These are phyloP conservation scores for Tribolium madens DNA, from an alignment of 1,140 invertebrate genomes.

Conservation along the genomic window DNA sequence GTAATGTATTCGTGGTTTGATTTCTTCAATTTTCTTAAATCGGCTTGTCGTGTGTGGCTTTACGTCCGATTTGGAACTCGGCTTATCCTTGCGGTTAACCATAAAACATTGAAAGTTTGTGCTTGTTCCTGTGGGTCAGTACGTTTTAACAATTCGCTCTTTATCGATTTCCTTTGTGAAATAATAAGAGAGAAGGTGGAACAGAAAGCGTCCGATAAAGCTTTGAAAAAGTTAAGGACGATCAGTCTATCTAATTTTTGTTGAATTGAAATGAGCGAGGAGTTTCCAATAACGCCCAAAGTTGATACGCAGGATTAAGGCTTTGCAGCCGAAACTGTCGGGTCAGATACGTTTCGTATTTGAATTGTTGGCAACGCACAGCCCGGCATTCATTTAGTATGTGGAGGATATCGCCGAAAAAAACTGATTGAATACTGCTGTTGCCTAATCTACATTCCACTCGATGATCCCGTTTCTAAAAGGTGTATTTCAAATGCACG, in stretches of 20 bases:
- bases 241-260: conserved; percentile 24
- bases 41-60: no score
- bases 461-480: conserved; percentile 31
- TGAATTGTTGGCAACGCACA: conserved; percentile 21
- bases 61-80: no score
- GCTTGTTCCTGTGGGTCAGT: background rate
- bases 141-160: background rate
- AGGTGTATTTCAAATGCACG: conserved; percentile 25
- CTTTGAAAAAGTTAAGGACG: conserved; percentile 14
- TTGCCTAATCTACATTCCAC: conserved; percentile 37
- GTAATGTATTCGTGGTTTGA: no score
- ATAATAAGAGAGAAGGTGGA: background rate
- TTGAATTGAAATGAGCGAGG: conserved; percentile 33
- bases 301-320: conserved; percentile 33
- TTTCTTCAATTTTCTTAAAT: no score
- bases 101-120: background rate
- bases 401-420: conserved; percentile 5
- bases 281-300: conserved; percentile 24
- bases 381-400: conserved; percentile 22
- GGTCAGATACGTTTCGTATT: conserved; percentile 27
- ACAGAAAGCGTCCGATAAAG: background rate
- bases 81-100: background rate
- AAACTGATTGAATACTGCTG: conserved; percentile 36
- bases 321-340: conserved; percentile 26
- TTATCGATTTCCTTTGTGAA: background rate